Conservation (phyloP, 2,888 invertebrate species). For the Heliothis peltigera region DNA sequence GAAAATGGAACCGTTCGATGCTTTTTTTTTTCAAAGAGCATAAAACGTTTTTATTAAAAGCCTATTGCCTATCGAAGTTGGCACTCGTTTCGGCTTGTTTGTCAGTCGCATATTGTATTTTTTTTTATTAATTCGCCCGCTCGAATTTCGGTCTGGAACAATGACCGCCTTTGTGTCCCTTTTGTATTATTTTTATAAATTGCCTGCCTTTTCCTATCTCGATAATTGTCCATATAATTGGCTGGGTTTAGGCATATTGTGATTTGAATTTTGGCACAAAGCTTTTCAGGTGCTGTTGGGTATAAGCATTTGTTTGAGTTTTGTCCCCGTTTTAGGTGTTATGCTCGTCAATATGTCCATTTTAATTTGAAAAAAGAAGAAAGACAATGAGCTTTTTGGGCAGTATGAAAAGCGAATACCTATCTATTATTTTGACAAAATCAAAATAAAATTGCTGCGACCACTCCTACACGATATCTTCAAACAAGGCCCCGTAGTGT, state of each 20-base stretch:
- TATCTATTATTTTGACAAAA: too few species aligned
- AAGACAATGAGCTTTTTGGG: background rate
- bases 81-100: slow-evolving; percentile 73
- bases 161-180: slow-evolving; percentile 71
- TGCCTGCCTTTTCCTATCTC: slow-evolving; percentile 77
- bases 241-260: slow-evolving; percentile 83
- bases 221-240: slow-evolving; percentile 88
- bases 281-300: slow-evolving; percentile 57
- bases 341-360: slow-evolving; percentile 24
- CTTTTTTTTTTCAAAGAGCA: slow-evolving; percentile 68
- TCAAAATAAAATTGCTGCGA: background rate
- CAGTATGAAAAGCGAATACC: too few species aligned
- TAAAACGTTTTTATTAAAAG: slow-evolving; percentile 71
- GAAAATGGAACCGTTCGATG: slow-evolving; percentile 79
- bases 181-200: slow-evolving; percentile 79
- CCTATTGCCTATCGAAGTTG: slow-evolving; percentile 71
- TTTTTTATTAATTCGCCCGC: slow-evolving; percentile 68
- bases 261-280: slow-evolving; percentile 64
- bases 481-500: background rate
- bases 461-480: slow-evolving; percentile 6
- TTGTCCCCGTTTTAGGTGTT: slow-evolving; percentile 17
- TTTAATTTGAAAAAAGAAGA: too few species aligned
- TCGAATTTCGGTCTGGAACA: slow-evolving; percentile 61
- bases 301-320: slow-evolving; percentile 30
- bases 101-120: slow-evolving; percentile 78